A percentile compares a stretch with the other conserved stretches of the same genome.
Evolutionary conservation across 2,888 invertebrate species (phyloP).

Genomic region (Catocala nupta): DNA sequence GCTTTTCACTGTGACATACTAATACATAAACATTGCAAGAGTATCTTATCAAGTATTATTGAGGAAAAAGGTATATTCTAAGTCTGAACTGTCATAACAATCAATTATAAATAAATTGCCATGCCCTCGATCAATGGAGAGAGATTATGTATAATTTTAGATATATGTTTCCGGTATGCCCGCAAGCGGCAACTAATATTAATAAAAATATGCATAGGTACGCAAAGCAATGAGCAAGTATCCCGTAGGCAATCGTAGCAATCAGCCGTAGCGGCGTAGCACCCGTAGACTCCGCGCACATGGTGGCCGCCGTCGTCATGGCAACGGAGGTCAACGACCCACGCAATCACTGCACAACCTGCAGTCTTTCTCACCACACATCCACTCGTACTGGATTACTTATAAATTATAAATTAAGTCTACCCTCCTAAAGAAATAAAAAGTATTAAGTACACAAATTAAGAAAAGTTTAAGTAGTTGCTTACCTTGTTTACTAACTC

Average conservation of each 20-base stretch:
- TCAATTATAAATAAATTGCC: too few relatives aligned
- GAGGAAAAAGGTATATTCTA: too few relatives aligned
- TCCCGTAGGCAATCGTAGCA: conserved; percentile 59
- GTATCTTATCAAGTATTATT: too few relatives aligned
- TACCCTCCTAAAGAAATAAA: not conserved
- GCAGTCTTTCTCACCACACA: conserved; percentile 44
- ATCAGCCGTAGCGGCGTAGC: conserved; percentile 56
- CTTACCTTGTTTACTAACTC: conserved; percentile 33
- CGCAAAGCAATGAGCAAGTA: conserved; percentile 40
- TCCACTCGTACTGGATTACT: conserved; percentile 12
- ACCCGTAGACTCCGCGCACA: conserved; percentile 62
- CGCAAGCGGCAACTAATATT: too few relatives aligned
- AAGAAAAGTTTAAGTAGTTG: not conserved
- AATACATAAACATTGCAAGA: too few relatives aligned
- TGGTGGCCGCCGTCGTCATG: conserved; percentile 76
- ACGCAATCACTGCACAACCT: conserved; percentile 66
- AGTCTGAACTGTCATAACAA: too few relatives aligned
- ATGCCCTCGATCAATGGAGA: too few relatives aligned
- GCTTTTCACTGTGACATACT: too few relatives aligned
- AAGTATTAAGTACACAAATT: not conserved
- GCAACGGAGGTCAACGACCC: conserved; percentile 80
- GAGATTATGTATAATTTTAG: too few relatives aligned
- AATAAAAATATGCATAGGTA: not conserved
- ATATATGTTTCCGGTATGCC: too few relatives aligned
- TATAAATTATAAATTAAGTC: not conserved